Evolutionary conservation across 2,797 vertebrate genomes (phyloP).

Genomic region (Allobates femoralis): DNA sequence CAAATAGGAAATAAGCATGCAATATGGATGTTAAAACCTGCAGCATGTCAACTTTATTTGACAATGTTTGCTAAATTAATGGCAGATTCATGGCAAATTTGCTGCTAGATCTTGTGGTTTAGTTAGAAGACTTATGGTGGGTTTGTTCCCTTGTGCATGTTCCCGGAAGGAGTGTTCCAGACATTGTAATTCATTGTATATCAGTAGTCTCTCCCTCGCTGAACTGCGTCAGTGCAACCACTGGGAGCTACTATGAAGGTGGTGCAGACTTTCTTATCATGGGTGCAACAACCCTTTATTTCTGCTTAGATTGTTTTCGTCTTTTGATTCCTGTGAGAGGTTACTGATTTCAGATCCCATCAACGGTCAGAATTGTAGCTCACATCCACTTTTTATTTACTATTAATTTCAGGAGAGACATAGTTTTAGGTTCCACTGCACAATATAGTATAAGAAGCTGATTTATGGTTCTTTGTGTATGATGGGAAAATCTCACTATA

Average conservation of each 20-base stretch:
- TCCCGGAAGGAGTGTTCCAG: neutral
- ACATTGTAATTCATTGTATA: neutral
- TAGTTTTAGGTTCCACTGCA: neutral
- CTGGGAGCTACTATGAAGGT: neutral
- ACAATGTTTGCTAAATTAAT: too few species aligned
- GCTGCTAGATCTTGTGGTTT: too few species aligned
- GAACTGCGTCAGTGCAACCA: too few species aligned
- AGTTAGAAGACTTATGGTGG: too few species aligned
- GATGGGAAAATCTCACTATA: slow-evolving; percentile 24
- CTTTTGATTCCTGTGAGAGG: neutral
- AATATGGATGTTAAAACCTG: too few species aligned
- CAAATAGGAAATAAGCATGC: too few species aligned
- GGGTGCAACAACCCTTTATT: neutral
- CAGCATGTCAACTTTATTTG: too few species aligned
- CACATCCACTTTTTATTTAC: neutral
- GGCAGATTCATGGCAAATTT: too few species aligned
- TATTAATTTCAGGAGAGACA: neutral
- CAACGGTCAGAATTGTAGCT: neutral
- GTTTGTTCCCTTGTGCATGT: too few species aligned
- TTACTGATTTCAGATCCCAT: neutral
- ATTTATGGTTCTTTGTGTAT: slow-evolving; percentile 36
- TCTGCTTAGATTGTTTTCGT: neutral
- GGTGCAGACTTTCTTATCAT: neutral
- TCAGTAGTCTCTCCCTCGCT: neutral
- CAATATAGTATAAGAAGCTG: slow-evolving; percentile 9